These are phyloP conservation scores for Accipiter virgatus DNA, from an alignment of 2,113 vertebrate species.

Conservation along the genomic window DNA sequence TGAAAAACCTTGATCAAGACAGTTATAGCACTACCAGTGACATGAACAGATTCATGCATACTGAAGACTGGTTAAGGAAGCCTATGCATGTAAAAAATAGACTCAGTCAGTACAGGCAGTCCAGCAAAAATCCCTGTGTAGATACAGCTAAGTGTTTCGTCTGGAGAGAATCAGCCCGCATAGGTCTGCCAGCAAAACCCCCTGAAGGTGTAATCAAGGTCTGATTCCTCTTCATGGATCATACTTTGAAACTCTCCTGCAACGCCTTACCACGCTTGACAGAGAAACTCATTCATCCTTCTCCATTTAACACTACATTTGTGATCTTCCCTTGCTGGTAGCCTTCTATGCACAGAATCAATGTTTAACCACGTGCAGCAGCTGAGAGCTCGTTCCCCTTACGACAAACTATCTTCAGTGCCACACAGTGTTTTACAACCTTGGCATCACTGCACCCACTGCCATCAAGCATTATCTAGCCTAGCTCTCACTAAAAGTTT, in stretches of 20 bases:
- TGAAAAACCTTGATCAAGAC: neutral
- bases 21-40: neutral
- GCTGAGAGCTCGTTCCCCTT: neutral
- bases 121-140: neutral
- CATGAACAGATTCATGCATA: neutral
- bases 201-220: neutral
- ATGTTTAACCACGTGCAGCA: neutral
- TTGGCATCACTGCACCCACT: neutral
- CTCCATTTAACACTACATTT: neutral
- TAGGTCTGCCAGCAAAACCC: neutral
- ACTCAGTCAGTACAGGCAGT: neutral
- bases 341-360: accelerated
- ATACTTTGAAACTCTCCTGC: neutral
- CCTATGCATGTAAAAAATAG: neutral
- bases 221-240: neutral
- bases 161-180: neutral
- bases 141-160: neutral
- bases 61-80: neutral
- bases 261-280: neutral
- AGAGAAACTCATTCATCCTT: neutral
- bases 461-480: neutral
- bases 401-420: neutral
- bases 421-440: neutral
- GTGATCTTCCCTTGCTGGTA: neutral
- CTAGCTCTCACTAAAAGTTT: neutral